phyloP scores from a whole-genome alignment of 2,797 vertebrate genomes.

The Gallirallus australis region DNA sequence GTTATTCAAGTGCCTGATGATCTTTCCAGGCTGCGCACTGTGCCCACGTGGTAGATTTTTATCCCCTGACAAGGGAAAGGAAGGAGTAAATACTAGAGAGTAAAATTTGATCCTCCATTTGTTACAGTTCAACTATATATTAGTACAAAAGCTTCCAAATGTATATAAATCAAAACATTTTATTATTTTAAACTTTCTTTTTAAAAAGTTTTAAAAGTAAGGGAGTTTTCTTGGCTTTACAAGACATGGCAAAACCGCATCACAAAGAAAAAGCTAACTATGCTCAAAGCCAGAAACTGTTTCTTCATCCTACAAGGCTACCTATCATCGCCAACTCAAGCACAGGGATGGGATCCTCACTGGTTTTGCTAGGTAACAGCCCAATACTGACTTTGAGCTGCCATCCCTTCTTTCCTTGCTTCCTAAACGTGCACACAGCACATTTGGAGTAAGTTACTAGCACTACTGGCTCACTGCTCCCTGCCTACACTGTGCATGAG shows the following conservation, averaged over 20 bases:
- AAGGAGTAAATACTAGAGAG: background rate
- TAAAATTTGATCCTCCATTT: background rate
- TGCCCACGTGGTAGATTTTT: background rate
- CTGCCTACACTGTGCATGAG: rapidly evolving
- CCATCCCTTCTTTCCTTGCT: background rate
- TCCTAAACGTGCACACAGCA: background rate
- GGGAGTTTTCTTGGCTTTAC: background rate
- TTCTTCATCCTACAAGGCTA: background rate
- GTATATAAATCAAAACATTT: background rate
- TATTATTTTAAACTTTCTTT: background rate
- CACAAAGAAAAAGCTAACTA: background rate
- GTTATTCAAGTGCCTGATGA: background rate
- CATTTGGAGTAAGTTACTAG: background rate
- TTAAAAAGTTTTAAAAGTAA: background rate
- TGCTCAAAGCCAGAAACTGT: background rate
- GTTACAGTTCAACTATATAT: background rate
- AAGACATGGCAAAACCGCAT: background rate
- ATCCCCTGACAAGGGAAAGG: background rate
- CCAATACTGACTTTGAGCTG: background rate
- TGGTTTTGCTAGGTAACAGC: background rate
- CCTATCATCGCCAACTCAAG: background rate
- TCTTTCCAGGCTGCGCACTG: background rate
- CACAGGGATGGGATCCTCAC: background rate
- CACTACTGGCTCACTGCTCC: rapidly evolving
- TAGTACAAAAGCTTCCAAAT: background rate